phyloP scores from a whole-genome alignment of 2,888 invertebrate genomes.

The Eupithecia insigniata region DNA sequence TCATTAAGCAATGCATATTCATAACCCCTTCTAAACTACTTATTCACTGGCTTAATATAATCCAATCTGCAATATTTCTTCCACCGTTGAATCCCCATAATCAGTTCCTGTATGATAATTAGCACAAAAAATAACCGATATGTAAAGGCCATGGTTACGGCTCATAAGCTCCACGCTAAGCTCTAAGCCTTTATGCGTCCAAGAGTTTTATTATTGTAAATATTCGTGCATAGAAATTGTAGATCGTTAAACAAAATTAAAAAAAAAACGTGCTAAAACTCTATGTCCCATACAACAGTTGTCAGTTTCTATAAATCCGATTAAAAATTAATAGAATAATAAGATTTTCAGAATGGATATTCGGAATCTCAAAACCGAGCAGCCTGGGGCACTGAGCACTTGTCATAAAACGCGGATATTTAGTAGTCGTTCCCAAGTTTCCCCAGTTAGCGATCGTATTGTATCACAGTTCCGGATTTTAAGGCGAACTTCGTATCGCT shows the following conservation, averaged over 20 bases:
- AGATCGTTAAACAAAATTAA: neutral
- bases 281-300: neutral
- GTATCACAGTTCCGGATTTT: conserved; percentile 46
- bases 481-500: conserved; percentile 49
- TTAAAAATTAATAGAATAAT: conserved; percentile 31
- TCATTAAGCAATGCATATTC: conserved; percentile 46
- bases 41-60: conserved; percentile 47
- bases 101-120: conserved; percentile 60
- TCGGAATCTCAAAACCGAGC: conserved; percentile 48
- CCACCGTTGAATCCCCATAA: conserved; percentile 44
- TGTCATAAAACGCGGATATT: conserved; percentile 59
- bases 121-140: conserved; percentile 50
- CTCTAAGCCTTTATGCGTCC: conserved; percentile 27
- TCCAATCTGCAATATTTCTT: conserved; percentile 48
- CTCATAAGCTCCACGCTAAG: conserved; percentile 62
- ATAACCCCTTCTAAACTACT: conserved; percentile 38
- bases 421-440: conserved; percentile 61
- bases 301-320: neutral
- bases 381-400: conserved; percentile 46
- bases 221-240: neutral
- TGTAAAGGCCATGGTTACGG: conserved; percentile 61
- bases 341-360: conserved; percentile 46
- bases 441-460: conserved; percentile 61
- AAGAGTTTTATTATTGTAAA: neutral
- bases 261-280: neutral